Base-by-base conservation (phyloP, 2,113 vertebrate species). In the Pholis gunnellus region DNA sequence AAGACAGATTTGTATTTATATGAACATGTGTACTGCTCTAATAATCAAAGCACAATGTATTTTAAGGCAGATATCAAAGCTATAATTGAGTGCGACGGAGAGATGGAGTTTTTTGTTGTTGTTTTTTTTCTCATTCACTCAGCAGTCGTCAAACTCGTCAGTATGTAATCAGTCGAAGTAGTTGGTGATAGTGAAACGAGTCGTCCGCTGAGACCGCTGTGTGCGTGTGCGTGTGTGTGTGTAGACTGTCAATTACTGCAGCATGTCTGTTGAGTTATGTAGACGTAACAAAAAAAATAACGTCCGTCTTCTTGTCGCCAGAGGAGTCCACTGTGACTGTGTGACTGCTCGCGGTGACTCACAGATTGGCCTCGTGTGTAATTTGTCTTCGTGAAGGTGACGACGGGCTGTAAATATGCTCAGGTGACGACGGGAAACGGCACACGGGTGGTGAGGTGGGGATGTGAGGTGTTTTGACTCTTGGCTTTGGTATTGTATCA, bases 41-140 rank as follows among this genome's bases (percentile, higher is more conserved):
- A 92, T 91, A 91, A 90, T 91, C 83, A 36, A 94, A 95, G 94
- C 95, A 94, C 94, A 95, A 93, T 88, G 88, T 89, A 90, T 93
- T 91, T 89, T 82, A 84, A 71, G 81, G 82, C 75, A 14, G 66
- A 79, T 69, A 69, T 89, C 66, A 87, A 83, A 83, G 72, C 72
- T 92, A 79, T 75, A 84, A 84, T 34, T 6, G 54, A 86, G n/a
- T 81, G 46, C 17, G 76, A 84, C 40, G 22, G 52, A 78, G 52
- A 78, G 77, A 74, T 66, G 50, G 78, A 69, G 42, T 72, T 56
- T 22, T 17, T 27, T 57, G n/a, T n/a, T n/a, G n/a, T n/a, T n/a
- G n/a, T 72, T 54, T 34, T 38, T 48, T 50, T 36, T 2, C 36
- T 46, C 48, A 18, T 67, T 66, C 75, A 50, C 15, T 63, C 46